These are phyloP conservation scores for Macrobrachium nipponense DNA, from an alignment of 1,140 invertebrate genomes.

Conservation along the genomic window DNA sequence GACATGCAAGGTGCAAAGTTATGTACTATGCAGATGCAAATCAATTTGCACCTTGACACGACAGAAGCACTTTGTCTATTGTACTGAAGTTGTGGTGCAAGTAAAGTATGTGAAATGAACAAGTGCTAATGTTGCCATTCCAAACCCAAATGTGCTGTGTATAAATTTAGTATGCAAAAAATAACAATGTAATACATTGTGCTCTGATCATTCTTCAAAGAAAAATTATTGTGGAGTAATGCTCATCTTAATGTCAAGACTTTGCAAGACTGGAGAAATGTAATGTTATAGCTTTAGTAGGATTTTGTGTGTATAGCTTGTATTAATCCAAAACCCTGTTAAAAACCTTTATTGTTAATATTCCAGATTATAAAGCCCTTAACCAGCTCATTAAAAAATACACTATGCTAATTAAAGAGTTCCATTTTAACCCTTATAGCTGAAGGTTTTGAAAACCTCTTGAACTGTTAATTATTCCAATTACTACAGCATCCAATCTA, in stretches of 20 bases:
- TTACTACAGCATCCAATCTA: no score
- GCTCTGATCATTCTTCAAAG: not conserved
- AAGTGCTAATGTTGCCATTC: constrained; percentile 42
- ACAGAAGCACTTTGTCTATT: constrained; percentile 38
- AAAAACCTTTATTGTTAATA: no score
- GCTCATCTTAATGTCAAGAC: not conserved
- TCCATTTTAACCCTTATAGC: no score
- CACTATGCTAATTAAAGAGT: no score
- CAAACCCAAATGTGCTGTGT: constrained; percentile 54
- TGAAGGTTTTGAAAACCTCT: no score
- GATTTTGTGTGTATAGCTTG: no score
- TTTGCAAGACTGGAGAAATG: constrained; percentile 12
- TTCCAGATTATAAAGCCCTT: no score
- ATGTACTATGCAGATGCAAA: constrained; percentile 21
- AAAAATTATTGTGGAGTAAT: no score
- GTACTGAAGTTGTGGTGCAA: constrained; percentile 24
- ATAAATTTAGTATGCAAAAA: constrained; percentile 26
- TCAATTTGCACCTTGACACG: constrained; percentile 23
- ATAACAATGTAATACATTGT: constrained; percentile 14
- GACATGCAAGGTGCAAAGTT: constrained; percentile 52
- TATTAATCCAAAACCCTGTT: no score
- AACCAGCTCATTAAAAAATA: no score
- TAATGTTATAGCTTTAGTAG: not conserved
- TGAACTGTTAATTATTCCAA: no score
- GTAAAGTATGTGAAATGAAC: constrained; percentile 29